phyloP scores from a whole-genome alignment of 2,888 invertebrate genomes.

The Andrena bicolor region DNA sequence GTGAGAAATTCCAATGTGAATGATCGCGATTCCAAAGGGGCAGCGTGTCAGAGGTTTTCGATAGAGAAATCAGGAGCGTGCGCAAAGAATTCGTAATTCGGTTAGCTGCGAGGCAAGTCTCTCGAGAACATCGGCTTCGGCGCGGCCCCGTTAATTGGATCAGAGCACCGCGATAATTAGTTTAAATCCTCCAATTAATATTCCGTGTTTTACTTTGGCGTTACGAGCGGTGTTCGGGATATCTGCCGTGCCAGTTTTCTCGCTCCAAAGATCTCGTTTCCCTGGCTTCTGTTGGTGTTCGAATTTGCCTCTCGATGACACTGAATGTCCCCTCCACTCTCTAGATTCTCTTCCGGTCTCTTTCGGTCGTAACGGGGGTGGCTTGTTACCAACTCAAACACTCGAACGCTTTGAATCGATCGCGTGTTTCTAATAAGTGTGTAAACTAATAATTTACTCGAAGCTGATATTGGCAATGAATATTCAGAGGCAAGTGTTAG shows the following conservation, averaged over 20 bases:
- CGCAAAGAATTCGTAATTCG: constrained; percentile 61
- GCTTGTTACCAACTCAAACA: background rate
- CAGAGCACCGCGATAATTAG: constrained; percentile 75
- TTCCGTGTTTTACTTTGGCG: constrained; percentile 77
- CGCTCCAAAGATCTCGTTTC: constrained; percentile 25
- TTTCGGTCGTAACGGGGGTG: background rate
- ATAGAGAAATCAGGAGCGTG: constrained; percentile 31
- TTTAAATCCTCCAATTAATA: constrained; percentile 78
- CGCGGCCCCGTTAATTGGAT: constrained; percentile 74
- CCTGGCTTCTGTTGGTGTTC: background rate
- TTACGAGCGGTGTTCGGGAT: constrained; percentile 55
- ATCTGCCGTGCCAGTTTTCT: constrained; percentile 36
- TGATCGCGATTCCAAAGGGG: constrained; percentile 13
- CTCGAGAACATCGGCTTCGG: constrained; percentile 48
- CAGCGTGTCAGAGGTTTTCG: constrained; percentile 20
- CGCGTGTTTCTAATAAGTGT: too few species aligned
- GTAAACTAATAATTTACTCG: too few species aligned
- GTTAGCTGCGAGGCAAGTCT: constrained; percentile 40
- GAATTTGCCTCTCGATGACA: constrained; percentile 1
- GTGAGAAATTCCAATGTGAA: background rate
- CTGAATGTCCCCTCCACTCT: background rate
- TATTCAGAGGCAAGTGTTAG: too few species aligned
- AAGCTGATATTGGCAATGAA: too few species aligned
- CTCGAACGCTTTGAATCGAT: too few species aligned
- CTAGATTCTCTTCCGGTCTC: background rate